Base-by-base conservation (phyloP, 1,140 invertebrate species). In the Cephus cinctus region DNA sequence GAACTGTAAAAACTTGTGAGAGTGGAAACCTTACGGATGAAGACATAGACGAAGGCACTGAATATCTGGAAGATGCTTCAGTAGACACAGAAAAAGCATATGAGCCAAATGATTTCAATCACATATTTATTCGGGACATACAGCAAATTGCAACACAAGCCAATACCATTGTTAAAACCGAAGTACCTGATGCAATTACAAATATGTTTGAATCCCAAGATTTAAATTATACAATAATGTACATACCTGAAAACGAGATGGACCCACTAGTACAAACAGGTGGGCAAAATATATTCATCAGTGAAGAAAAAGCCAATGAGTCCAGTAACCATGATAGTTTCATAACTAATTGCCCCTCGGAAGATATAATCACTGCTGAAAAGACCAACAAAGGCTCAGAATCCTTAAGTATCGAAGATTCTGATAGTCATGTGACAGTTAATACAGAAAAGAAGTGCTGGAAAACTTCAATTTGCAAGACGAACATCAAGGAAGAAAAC, bases 201-300 rank as follows among this genome's bases (percentile, higher is more conserved):
- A 51, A 52, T 25, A 53, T 61, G 2, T 23, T 63, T 0, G 16
- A 52, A 9, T 40, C 47, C 0, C 14, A 56, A 2, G 35, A 47
- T 14, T 20, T 56, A 21, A 35, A 63, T 22, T 57, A 58, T 6
- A 47, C 58, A 12, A 54, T 65, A 40, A 50, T 63, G 50, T 65
- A 59, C n/a, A 44, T 63, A 52, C 48, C 56, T 3, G 50, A 48
- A 5, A 27, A 9, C 56, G 1, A 42, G 51, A 8, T 27, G n/a
- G 25, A 27, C 6, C n/a, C 25, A 27, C 25, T 27, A n/a, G n/a
- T n/a, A n/a, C n/a, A n/a, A n/a, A 27, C 25, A n/a, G 25, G n/a
- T 27, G 25, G n/a, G n/a, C n/a, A 27, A 27, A 27, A 8, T 27
- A 8, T 27, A 27, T 27, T 27, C n/a, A 27, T 6, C 25, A 8